Conservation (phyloP, 35 echinoderm and acorn worm species). For the Nesometra sesokonis region DNA sequence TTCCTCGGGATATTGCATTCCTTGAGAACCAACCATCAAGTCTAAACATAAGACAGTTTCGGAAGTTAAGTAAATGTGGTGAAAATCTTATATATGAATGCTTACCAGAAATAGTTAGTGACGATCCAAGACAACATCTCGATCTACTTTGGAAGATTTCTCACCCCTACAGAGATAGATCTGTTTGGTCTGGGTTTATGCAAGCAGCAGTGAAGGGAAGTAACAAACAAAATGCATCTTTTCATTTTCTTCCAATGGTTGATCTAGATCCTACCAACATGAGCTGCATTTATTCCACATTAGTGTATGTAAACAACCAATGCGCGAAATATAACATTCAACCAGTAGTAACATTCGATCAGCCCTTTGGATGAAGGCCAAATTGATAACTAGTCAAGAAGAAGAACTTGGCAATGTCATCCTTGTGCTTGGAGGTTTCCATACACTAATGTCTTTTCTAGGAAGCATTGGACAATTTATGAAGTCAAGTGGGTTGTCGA, state of each 20-base stretch:
- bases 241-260: conserved; percentile 18
- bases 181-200: conserved; percentile 16
- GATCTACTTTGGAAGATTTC: conserved; percentile 14
- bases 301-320: background rate
- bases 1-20: background rate
- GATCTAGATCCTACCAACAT: conserved; percentile 18
- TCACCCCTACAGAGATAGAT: background rate
- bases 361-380: conserved; percentile 3
- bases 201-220: background rate
- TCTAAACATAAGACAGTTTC: background rate
- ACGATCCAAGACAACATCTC: background rate
- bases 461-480: conserved; percentile 19
- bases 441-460: conserved; percentile 16
- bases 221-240: conserved; percentile 2
- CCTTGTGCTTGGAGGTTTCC: conserved; percentile 8
- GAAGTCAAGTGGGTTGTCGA: background rate
- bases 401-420: background rate
- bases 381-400: background rate
- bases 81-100: background rate
- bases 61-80: background rate
- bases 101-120: background rate
- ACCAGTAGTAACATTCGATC: background rate
- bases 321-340: background rate
- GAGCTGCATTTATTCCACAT: conserved; percentile 8
- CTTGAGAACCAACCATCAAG: background rate